Evolutionary conservation across 2,888 invertebrate species (phyloP), one percentile per base, ranked within the genome.

Genomic region (Pecten maximus): DNA sequence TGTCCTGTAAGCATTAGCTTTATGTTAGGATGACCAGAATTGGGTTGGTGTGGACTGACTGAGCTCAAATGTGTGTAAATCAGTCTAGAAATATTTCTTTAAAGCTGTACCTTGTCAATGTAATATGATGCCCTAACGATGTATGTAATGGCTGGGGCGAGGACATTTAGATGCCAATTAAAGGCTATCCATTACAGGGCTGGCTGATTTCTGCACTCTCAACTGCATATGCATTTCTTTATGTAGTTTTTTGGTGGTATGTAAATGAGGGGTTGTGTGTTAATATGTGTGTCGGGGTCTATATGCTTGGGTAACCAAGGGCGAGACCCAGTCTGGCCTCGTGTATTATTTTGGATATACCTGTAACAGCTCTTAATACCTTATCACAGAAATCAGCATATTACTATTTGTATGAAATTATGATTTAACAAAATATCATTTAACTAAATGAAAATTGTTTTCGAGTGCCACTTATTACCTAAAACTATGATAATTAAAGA

Each of bases 81-180:
- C 44, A 44, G 44, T 6, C 44, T n/a, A n/a, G n/a, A n/a, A n/a
- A n/a, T n/a, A n/a, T n/a, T n/a, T 10, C 19, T 19, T 54, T 54
- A 60, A 60, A 60, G 12, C 35, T 74, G 35, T 74, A 35, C 74
- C 28, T 16, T 35, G 74, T 74, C 35, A 28, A 74, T 74, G 74
- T 74, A 74, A 74, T 15, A 74, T 74, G 74, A 74, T 74, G 35
- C 35, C 35, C 10, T 35, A 74, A 19, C n/a, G 6, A 19, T n/a
- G 19, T 54, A 74, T 35, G 28, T 74, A 74, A 74, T 74, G 74
- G 23, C 28, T 35, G 74, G 74, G 28, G 74, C 74, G 35, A 74
- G 74, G 74, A 74, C 74, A 74, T 74, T 74, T 74, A 74, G 74
- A 74, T 74, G 35, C 74, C 74, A 74, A 74, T 74, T 74, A 74